Percentiles rank a stretch among this genome's conserved stretches.
phyloP scores from a whole-genome alignment of 2,113 vertebrate genomes.

The Sclerurus mexicanus region DNA sequence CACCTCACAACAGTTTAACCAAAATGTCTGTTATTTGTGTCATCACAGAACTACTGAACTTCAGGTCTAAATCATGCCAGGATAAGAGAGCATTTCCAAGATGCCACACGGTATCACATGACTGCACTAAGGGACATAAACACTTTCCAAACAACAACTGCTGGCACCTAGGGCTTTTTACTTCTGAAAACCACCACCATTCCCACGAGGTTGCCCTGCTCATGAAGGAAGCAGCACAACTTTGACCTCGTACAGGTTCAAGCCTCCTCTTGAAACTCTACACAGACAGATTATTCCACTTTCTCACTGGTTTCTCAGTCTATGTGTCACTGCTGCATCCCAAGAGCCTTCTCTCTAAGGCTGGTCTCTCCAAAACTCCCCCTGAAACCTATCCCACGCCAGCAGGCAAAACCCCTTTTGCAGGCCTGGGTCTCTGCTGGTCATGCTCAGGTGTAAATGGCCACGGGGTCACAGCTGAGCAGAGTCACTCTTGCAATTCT shows the following conservation, averaged over 20 bases:
- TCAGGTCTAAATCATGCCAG: not conserved
- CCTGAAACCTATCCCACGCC: accelerated
- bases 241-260: not conserved
- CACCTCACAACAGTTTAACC: not conserved
- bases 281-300: not conserved
- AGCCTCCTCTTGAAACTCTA: not conserved
- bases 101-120: not conserved
- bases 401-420: not conserved
- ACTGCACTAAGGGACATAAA: not conserved
- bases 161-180: not conserved
- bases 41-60: not conserved
- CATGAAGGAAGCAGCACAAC: not conserved
- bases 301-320: not conserved
- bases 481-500: not conserved
- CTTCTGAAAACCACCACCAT: not conserved
- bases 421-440: not conserved
- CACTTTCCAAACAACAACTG: accelerated
- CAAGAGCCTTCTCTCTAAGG: not conserved
- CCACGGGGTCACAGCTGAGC: not conserved
- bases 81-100: not conserved
- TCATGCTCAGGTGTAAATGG: not conserved
- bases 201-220: not conserved
- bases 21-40: not conserved
- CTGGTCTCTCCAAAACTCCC: not conserved
- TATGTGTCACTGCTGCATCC: not conserved